phyloP scores from a whole-genome alignment of 2,888 invertebrate species.

The Ophion ellenae region DNA sequence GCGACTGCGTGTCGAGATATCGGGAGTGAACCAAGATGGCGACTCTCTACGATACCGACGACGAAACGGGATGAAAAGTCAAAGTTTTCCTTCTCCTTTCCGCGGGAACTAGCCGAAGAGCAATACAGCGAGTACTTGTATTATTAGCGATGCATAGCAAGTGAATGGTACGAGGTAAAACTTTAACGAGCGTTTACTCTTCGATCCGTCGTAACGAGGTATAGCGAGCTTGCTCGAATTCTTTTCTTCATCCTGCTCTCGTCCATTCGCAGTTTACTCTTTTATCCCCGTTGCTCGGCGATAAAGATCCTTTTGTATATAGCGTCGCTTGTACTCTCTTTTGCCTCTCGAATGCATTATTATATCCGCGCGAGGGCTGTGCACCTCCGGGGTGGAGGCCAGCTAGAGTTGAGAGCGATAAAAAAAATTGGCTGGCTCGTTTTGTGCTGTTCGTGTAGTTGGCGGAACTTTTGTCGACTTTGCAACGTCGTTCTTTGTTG shows the following conservation, averaged over 20 bases:
- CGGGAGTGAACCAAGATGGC: background rate
- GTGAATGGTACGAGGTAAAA: constrained; percentile 22
- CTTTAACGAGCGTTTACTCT: constrained; percentile 54
- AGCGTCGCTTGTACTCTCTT: constrained; percentile 32
- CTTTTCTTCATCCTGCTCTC: background rate
- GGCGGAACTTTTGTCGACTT: constrained; percentile 76
- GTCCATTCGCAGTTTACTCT: background rate
- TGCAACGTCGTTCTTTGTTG: constrained; percentile 71
- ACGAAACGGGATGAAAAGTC: background rate
- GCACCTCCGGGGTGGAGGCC: constrained; percentile 19
- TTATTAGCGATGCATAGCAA: constrained; percentile 28
- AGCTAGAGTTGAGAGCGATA: constrained; percentile 69
- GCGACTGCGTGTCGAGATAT: background rate
- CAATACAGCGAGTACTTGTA: constrained; percentile 2
- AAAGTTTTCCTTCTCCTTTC: background rate
- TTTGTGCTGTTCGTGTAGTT: constrained; percentile 72
- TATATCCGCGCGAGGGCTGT: constrained; percentile 38
- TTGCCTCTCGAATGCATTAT: constrained; percentile 53
- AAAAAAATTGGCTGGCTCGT: constrained; percentile 79
- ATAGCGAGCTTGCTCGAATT: constrained; percentile 15
- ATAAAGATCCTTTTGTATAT: constrained; percentile 49
- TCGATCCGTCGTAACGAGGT: constrained; percentile 35
- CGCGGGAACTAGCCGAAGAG: background rate
- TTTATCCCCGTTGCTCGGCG: constrained; percentile 6
- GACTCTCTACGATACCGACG: constrained; percentile 1